Conservation (phyloP, 2,888 invertebrate species). For the Thereva unica region DNA sequence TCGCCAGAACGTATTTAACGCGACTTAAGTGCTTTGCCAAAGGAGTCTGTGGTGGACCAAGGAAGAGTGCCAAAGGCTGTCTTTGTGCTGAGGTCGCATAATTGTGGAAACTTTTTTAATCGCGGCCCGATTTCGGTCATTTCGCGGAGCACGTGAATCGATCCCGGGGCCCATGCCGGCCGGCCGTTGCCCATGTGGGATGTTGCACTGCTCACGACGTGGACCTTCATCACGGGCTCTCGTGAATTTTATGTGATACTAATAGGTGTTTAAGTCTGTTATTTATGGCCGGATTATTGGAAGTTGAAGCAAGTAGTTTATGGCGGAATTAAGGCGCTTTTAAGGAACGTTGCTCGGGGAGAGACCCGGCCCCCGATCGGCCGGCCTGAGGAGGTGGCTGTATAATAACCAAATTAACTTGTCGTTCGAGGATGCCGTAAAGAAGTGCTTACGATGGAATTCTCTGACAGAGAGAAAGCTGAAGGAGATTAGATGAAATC, state of each 20-base stretch:
- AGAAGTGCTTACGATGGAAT: too few species aligned
- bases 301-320: slow-evolving; percentile 28
- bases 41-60: background rate
- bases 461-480: too few species aligned
- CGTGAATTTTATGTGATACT: slow-evolving; percentile 35
- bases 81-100: background rate
- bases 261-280: slow-evolving; percentile 33
- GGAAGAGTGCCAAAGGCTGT: background rate
- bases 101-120: background rate
- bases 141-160: slow-evolving; percentile 5
- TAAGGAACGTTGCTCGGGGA: background rate
- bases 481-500: too few species aligned
- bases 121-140: slow-evolving; percentile 12
- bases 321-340: slow-evolving; percentile 28
- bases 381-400: slow-evolving; percentile 1
- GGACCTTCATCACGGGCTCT: background rate
- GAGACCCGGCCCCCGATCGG: background rate
- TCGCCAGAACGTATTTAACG: slow-evolving; percentile 24
- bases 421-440: background rate
- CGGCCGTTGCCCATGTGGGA: slow-evolving; percentile 6
- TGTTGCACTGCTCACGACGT: slow-evolving; percentile 1
- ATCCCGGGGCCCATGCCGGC: background rate
- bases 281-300: slow-evolving; percentile 36
- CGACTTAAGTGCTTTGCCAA: slow-evolving; percentile 19
- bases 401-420: slow-evolving; percentile 25